Base-by-base conservation (phyloP, 2,888 invertebrate species). In the Nomada flava region DNA sequence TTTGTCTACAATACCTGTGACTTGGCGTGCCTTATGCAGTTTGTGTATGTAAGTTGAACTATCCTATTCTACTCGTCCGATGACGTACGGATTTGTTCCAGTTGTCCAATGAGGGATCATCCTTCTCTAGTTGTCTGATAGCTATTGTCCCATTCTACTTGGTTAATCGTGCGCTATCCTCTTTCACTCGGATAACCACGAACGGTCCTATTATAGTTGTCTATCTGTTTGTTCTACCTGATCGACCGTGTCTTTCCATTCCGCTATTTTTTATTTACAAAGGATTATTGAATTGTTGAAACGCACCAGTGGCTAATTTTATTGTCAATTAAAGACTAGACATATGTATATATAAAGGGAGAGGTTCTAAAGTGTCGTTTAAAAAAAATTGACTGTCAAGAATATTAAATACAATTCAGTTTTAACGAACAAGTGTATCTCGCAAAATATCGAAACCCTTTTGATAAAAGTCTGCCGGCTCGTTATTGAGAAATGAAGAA, bases 381-480 rank as follows among this genome's bases (percentile, higher is more conserved):
- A 0, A 36, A 36, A 9, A 7, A 7, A 36, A 7, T 36, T 7
- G 0, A 36, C 36, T 7, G 1, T 36, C 36, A 7, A 36, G 36
- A 7, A 7, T 7, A 36, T 36, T 36, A 36, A 36, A 36, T 36
- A 1, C 36, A 29, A 29, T 29, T 7, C 7, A 9, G 7, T 36
- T 36, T 36, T 36, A 36, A 36, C 36, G 36, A 36, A 36, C 36
- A 36, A 7, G 36, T 7, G 36, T 7, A 5, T 36, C 36, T 7
- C 36, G 36, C 36, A 36, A 36, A 7, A 7, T 36, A 36, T 36
- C 36, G 36, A 36, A 36, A 36, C 36, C 36, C 3, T 57, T 44
- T 18, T 20, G 29, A 65, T 65, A 11, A 9, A 64, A 64, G 15
- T 64, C 26, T 64, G 72, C 64, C 64, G 18, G 64, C n/a, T 73